phyloP scores from a whole-genome alignment of 2,113 vertebrate species.

The Microcebus lehilahytsara region DNA sequence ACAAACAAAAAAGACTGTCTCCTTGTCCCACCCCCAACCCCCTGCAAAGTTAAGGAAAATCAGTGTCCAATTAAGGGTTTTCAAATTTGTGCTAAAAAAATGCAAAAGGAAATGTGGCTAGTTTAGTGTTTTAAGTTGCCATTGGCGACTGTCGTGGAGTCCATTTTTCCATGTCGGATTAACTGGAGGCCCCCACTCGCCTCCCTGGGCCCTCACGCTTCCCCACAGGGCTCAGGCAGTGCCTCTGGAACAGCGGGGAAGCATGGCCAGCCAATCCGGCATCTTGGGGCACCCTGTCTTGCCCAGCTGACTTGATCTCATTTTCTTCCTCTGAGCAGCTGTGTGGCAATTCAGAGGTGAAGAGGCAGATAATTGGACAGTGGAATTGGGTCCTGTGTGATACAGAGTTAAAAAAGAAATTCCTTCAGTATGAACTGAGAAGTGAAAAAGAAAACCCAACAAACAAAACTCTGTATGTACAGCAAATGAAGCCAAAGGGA shows the following conservation, averaged over 20 bases:
- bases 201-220: accelerated
- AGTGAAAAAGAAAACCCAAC: conserved; percentile 28
- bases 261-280: too few species aligned
- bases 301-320: background rate
- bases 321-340: background rate
- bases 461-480: background rate
- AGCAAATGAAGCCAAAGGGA: background rate
- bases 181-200: background rate
- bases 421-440: background rate
- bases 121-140: background rate
- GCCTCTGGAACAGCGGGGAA: background rate
- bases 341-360: background rate
- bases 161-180: background rate
- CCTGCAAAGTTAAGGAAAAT: background rate
- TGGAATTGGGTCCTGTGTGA: background rate
- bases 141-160: background rate
- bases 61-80: background rate
- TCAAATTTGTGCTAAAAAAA: background rate
- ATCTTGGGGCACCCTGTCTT: background rate
- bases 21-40: accelerated
- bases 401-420: conserved; percentile 26
- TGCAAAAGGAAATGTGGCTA: background rate
- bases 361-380: background rate
- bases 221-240: accelerated
- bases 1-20: background rate